Evolutionary conservation across 2,888 invertebrate species (phyloP).

Genomic region (Adelphocoris suturalis): DNA sequence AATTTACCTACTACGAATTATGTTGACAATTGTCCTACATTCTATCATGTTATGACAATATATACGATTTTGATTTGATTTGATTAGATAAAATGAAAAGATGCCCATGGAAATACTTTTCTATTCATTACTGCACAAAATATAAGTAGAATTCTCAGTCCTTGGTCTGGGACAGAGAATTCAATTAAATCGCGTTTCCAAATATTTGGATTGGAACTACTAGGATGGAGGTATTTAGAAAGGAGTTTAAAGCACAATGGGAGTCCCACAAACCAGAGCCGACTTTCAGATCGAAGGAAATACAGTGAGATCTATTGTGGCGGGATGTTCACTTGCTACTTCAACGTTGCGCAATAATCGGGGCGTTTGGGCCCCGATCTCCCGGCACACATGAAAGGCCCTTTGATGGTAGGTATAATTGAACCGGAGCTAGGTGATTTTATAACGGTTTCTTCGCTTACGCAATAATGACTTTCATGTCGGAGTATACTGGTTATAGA

Average conservation of each 20-base stretch:
- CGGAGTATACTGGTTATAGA: not conserved
- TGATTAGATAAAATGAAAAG: too few relatives aligned
- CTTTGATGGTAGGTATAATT: slow-evolving; percentile 32
- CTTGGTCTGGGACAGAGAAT: not conserved
- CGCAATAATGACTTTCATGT: slow-evolving; percentile 5
- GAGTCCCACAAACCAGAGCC: slow-evolving; percentile 7
- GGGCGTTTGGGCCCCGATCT: not conserved
- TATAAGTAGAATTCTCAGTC: not conserved
- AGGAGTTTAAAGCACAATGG: slow-evolving; percentile 5
- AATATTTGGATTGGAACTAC: not conserved
- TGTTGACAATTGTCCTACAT: too few relatives aligned
- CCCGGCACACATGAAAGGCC: slow-evolving; percentile 21
- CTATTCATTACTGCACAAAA: not conserved
- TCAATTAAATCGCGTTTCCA: not conserved
- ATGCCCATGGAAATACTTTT: not conserved
- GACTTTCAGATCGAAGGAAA: slow-evolving; percentile 22
- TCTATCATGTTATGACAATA: too few relatives aligned
- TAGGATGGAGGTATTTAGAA: not conserved
- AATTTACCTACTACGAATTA: too few relatives aligned
- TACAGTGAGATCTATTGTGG: slow-evolving; percentile 36
- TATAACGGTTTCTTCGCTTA: not conserved
- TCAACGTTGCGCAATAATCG: not conserved
- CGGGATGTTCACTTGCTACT: slow-evolving; percentile 7
- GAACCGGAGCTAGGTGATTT: slow-evolving; percentile 26
- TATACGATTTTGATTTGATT: too few relatives aligned